Evolutionary conservation across 2,113 vertebrate genomes (phyloP).

Genomic region (Cololabis saira): DNA sequence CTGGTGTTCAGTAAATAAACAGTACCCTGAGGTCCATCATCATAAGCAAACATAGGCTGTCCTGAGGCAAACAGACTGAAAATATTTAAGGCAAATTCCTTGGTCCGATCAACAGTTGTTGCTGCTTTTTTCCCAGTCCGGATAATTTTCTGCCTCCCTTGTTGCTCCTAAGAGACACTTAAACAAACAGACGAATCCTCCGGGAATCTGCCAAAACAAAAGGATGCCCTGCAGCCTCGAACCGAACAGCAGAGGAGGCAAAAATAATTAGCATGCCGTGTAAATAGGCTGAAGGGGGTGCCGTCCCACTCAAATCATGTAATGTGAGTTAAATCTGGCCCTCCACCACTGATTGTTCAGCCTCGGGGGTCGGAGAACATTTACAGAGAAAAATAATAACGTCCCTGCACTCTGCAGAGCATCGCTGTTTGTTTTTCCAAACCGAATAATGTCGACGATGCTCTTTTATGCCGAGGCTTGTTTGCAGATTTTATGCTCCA

Average conservation of each 20-base stretch:
- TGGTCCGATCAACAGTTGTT: conserved; percentile 62
- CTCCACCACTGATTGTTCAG: conserved; percentile 14
- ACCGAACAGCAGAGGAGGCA: conserved; percentile 35
- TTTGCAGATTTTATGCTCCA: conserved; percentile 8
- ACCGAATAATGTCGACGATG: background rate
- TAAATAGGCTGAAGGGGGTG: conserved; percentile 49
- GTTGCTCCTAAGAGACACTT: conserved; percentile 52
- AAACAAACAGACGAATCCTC: conserved; percentile 61
- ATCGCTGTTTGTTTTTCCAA: conserved; percentile 7
- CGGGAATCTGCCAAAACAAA: conserved; percentile 61
- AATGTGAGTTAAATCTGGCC: conserved; percentile 54
- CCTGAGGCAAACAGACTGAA: background rate
- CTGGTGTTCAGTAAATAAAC: no score
- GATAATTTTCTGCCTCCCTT: conserved; percentile 45
- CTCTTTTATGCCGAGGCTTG: conserved; percentile 3
- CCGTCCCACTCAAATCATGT: conserved; percentile 42
- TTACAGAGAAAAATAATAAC: conserved; percentile 30
- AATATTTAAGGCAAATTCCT: conserved; percentile 37
- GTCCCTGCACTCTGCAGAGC: conserved; percentile 13
- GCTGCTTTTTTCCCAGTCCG: conserved; percentile 36
- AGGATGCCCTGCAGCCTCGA: conserved; percentile 47
- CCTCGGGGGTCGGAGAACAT: conserved; percentile 48
- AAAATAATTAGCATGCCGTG: conserved; percentile 59
- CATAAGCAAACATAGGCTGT: background rate
- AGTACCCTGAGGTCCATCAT: no score